phyloP scores from a whole-genome alignment of 2,113 vertebrate genomes.

The Mus musculus region DNA sequence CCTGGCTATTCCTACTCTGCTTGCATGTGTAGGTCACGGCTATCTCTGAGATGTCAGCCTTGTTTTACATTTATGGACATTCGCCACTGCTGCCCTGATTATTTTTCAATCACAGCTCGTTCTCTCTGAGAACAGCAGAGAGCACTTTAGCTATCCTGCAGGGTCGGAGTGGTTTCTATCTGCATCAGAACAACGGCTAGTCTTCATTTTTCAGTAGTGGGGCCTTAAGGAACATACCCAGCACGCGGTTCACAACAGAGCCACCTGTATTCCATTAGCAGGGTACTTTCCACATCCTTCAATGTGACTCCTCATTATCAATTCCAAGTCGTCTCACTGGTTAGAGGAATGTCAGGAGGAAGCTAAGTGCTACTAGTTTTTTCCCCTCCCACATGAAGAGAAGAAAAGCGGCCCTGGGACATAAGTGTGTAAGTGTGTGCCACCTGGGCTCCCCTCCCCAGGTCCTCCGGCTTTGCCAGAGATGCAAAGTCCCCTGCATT shows the following conservation, averaged over 20 bases:
- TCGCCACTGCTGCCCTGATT: not conserved
- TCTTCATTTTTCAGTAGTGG: not conserved
- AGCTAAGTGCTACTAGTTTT: not conserved
- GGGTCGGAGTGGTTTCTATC: not conserved
- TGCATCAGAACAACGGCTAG: not conserved
- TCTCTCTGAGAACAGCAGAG: not conserved
- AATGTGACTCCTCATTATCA: not conserved
- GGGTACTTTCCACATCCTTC: no score
- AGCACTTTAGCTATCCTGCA: not conserved
- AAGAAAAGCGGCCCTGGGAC: no score
- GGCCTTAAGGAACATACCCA: not conserved
- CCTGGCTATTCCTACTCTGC: not conserved
- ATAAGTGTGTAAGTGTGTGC: not conserved
- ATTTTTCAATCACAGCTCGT: not conserved
- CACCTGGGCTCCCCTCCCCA: not conserved
- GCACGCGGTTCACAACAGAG: not conserved
- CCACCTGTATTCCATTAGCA: not conserved
- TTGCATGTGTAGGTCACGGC: accelerated
- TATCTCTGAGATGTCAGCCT: not conserved
- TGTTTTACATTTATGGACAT: not conserved
- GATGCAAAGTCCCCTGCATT: no score
- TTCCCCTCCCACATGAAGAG: not conserved
- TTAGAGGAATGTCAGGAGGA: not conserved
- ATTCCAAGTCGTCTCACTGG: not conserved
- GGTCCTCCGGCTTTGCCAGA: not conserved